Base-by-base conservation (phyloP, 1,140 invertebrate genomes). In the Lepidurus arcticus region DNA sequence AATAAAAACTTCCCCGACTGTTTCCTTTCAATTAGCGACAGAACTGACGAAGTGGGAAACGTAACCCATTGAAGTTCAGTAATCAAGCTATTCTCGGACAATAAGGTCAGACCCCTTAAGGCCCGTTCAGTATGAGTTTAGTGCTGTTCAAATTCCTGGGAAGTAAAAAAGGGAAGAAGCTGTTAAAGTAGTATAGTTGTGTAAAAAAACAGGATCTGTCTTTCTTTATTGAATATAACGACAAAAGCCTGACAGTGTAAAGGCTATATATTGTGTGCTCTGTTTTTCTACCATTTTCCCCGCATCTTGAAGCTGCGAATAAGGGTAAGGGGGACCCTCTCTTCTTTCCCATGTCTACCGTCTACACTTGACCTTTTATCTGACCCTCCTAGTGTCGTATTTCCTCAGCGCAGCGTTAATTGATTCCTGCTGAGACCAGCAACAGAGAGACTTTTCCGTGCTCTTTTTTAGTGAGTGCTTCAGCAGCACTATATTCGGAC, bases 351-450 rank as follows among this genome's bases (percentile, higher is more conserved):
- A 65, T 65, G 53, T 21, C 53, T 16, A 65, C 3, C 13, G 53
- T 65, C 53, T 65, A 21, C 53, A 65, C 53, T 65, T 65, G 53
- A 65, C 53, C 53, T 65, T 65, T 65, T 65, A 65, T 65, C 53
- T 9, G 53, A 65, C 53, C 53, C 53, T 65, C 53, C 53, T 65
- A 16, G 53, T 9, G 53, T 65, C 16, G 53, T 13, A 65, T 65
- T 65, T 65, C 53, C 53, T 65, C 21, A 65, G 53, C 53, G 53
- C 53, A 65, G 53, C 53, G 53, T 65, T 65, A 65, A 65, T 65
- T 65, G 53, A 65, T 65, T 65, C 53, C 53, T 65, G 53, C 53
- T 65, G 53, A 65, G 53, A 65, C 53, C 53, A 65, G 53, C 53
- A 21, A 21, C 53, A 7, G 53, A 34, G 34, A 65, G 53, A 65